Conservation (phyloP, 2,113 vertebrate species). For the Hydropotes inermis region DNA sequence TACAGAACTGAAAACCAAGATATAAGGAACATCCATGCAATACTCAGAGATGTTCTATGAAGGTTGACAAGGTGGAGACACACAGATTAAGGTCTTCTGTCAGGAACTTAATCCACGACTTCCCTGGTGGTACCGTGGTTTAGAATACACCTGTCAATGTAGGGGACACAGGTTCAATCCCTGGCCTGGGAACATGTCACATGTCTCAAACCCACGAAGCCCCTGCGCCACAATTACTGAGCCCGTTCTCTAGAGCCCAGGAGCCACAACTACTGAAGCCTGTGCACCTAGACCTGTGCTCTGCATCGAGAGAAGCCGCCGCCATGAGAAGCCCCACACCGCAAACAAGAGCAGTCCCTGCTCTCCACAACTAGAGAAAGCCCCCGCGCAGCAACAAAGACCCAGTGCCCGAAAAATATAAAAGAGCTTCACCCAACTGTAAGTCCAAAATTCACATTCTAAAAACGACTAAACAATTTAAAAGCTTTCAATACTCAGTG, state of each 20-base stretch:
- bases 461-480: neutral
- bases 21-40: neutral
- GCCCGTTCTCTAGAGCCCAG: neutral
- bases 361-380: neutral
- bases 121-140: neutral
- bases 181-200: neutral
- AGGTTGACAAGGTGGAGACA: neutral
- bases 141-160: neutral
- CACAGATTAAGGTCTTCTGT: neutral
- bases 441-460: neutral
- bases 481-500: neutral
- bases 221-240: fast-evolving
- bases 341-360: neutral
- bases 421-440: neutral
- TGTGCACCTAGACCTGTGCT: neutral
- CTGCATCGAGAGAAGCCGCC: neutral
- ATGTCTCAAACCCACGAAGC: neutral
- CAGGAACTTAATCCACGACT: neutral
- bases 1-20: neutral
- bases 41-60: neutral
- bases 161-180: neutral
- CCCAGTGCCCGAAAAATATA: neutral
- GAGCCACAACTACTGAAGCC: neutral
- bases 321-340: neutral
- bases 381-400: neutral